A percentile compares a stretch with the other conserved stretches of the same genome.
phyloP scores from a whole-genome alignment of 2,888 invertebrate species.

The Morpho achilles region DNA sequence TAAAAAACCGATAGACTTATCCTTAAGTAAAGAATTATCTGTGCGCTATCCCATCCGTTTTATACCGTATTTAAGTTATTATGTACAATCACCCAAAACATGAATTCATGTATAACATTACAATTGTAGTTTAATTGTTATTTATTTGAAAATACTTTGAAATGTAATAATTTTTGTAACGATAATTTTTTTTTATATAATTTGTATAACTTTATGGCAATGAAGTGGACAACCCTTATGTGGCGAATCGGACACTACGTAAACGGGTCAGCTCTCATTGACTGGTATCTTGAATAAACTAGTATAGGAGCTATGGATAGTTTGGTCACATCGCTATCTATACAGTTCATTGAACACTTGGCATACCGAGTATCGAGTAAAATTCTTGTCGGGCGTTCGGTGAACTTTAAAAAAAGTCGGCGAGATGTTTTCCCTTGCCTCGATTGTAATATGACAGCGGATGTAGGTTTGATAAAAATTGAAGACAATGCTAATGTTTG shows the following conservation, averaged over 20 bases:
- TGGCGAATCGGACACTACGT: constrained; percentile 19
- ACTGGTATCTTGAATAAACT: constrained; percentile 44
- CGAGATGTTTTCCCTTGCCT: constrained; percentile 3
- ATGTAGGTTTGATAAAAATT: background rate
- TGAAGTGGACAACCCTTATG: constrained; percentile 10
- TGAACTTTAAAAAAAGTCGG: constrained; percentile 17
- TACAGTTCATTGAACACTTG: constrained; percentile 21
- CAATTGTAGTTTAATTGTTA: too few relatives aligned
- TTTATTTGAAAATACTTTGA: too few relatives aligned
- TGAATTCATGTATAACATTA: too few relatives aligned
- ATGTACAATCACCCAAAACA: too few relatives aligned
- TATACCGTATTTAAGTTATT: too few relatives aligned
- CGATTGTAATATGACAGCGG: constrained; percentile 6
- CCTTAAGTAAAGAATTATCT: too few relatives aligned
- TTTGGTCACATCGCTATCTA: constrained; percentile 7
- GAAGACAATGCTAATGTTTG: background rate
- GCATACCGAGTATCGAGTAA: constrained; percentile 18
- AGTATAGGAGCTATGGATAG: constrained; percentile 9
- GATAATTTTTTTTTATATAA: too few relatives aligned
- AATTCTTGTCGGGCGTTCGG: constrained; percentile 24
- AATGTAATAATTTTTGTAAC: too few relatives aligned
- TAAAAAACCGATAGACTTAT: too few relatives aligned
- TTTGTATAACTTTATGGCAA: too few relatives aligned
- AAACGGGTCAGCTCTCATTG: constrained; percentile 36
- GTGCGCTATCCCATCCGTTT: too few relatives aligned